Evolutionary conservation across 2,888 invertebrate species (phyloP).

Genomic region (Drosophila vallismaia): DNA sequence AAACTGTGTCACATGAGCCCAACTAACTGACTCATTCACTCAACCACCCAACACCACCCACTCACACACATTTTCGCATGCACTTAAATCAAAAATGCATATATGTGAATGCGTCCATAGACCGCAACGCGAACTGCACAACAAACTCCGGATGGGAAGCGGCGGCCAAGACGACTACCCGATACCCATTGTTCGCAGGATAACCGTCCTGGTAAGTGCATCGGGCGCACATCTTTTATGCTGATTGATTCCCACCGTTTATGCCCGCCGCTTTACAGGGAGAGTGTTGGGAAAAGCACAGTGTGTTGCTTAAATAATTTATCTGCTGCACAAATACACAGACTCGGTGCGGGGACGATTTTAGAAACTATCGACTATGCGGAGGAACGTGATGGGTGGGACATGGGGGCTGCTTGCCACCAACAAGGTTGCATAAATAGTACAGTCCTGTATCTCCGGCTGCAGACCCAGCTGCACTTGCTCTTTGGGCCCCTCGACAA

Average conservation of each 20-base stretch:
- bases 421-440: conserved; percentile 50
- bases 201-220: neutral
- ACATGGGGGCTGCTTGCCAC: neutral
- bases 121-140: conserved; percentile 66
- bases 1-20: conserved; percentile 61
- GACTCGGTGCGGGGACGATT: conserved; percentile 10
- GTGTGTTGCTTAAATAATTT: conserved; percentile 77
- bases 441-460: conserved; percentile 7
- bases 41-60: conserved; percentile 5
- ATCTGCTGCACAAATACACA: conserved; percentile 54
- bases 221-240: neutral
- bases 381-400: neutral
- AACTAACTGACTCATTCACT: conserved; percentile 5
- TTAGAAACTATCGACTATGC: conserved; percentile 8
- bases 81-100: conserved; percentile 50
- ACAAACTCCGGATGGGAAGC: conserved; percentile 63
- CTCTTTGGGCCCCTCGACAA: conserved; percentile 30
- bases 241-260: conserved; percentile 22
- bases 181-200: conserved; percentile 18
- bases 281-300: conserved; percentile 57
- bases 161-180: neutral
- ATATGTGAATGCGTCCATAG: conserved; percentile 41
- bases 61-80: conserved; percentile 5
- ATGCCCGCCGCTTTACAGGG: neutral
- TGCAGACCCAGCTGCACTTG: conserved; percentile 1